Evolutionary conservation across 2,113 vertebrate genomes (phyloP).

Genomic region (Elephas maximus): DNA sequence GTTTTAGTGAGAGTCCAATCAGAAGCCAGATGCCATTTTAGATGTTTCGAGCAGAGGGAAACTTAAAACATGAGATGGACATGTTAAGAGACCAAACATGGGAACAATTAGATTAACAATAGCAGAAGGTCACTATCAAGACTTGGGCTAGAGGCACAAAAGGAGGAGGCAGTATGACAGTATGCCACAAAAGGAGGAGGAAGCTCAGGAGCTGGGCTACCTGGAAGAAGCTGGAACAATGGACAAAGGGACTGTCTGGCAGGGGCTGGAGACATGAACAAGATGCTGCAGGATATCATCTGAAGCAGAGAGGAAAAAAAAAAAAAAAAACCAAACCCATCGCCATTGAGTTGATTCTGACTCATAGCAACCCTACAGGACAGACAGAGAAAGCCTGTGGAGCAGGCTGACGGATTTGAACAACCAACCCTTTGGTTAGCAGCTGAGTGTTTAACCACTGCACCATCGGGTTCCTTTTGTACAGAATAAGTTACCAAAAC

Average conservation of each 20-base stretch:
- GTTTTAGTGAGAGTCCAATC: not conserved
- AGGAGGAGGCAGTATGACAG: not conserved
- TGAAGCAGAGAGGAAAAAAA: not conserved
- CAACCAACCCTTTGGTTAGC: not conserved
- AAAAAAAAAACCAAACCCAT: no score
- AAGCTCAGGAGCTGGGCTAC: not conserved
- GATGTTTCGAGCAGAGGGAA: not conserved
- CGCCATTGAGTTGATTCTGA: no score
- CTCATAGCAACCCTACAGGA: no score
- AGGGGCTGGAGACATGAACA: not conserved
- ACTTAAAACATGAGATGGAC: not conserved
- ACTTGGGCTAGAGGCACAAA: not conserved
- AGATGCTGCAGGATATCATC: not conserved
- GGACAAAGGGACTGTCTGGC: not conserved
- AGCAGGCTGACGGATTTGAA: not conserved
- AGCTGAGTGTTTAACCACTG: not conserved
- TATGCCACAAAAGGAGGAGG: not conserved
- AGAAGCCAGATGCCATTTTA: not conserved
- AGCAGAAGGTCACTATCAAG: not conserved
- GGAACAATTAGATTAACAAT: not conserved
- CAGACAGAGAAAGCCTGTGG: not conserved
- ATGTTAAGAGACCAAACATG: not conserved
- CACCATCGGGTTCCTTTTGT: not conserved
- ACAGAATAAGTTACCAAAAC: slow-evolving; percentile 36
- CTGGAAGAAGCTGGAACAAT: not conserved